Percentiles rank a stretch among this genome's conserved stretches.
Evolutionary conservation across 2,113 vertebrate species (phyloP).

Genomic region (Aegithalos caudatus): DNA sequence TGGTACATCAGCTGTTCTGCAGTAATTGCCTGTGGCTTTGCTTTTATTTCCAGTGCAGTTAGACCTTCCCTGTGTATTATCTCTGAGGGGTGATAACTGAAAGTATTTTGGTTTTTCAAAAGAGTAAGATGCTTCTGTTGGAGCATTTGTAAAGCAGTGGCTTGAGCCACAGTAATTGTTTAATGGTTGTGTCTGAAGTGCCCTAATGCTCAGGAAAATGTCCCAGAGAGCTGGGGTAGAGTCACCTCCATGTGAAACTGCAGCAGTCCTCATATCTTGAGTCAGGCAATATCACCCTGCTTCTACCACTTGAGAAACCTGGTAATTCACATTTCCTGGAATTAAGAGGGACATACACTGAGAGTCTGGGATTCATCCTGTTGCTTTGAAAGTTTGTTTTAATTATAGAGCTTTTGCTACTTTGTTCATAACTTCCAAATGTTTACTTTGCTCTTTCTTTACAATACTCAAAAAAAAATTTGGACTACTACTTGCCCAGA

Average conservation of each 20-base stretch:
- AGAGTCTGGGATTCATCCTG: not conserved
- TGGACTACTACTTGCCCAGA: not conserved
- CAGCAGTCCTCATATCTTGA: not conserved
- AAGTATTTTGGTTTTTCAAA: not conserved
- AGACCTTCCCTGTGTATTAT: not conserved
- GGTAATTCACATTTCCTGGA: not conserved
- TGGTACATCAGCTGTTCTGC: not conserved
- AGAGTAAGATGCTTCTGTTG: not conserved
- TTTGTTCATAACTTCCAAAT: not conserved
- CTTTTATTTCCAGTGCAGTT: conserved; percentile 13
- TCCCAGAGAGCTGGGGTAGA: not conserved
- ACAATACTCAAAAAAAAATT: not conserved
- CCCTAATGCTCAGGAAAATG: not conserved
- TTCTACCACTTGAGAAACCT: not conserved
- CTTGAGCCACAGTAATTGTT: not conserved
- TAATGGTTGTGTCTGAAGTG: not conserved
- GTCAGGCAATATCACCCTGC: not conserved
- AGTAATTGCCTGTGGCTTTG: not conserved
- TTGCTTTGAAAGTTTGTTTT: not conserved
- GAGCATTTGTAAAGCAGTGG: not conserved
- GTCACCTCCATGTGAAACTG: not conserved
- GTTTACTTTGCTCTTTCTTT: not conserved
- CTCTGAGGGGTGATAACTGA: not conserved
- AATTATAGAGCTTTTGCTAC: not conserved
- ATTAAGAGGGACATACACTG: not conserved